phyloP scores from a whole-genome alignment of 2,113 vertebrate genomes.

The Triplophysa siluroides region DNA sequence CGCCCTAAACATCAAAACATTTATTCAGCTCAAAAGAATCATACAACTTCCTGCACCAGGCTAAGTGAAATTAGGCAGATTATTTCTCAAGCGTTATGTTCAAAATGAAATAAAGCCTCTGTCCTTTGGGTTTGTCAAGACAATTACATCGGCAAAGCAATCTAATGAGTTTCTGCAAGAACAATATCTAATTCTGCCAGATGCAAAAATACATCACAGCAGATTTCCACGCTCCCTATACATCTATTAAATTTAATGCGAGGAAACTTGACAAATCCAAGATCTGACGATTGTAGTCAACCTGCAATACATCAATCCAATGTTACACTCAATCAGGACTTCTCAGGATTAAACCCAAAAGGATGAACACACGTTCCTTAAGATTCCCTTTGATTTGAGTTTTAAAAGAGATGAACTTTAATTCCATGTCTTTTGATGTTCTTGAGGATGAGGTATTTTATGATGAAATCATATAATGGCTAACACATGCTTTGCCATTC shows the following conservation, averaged over 20 bases:
- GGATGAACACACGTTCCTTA: constrained; percentile 19
- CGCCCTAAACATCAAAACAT: neutral
- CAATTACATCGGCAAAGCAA: constrained; percentile 20
- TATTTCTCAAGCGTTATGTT: constrained; percentile 26
- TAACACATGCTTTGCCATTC: constrained; percentile 65
- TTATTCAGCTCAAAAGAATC: neutral
- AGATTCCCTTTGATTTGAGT: constrained; percentile 55
- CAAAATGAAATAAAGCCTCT: constrained; percentile 41
- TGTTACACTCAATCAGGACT: neutral
- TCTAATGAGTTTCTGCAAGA: constrained; percentile 45
- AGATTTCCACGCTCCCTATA: constrained; percentile 4
- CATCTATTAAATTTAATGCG: constrained; percentile 19
- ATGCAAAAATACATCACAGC: constrained; percentile 2
- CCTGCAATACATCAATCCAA: constrained; percentile 1
- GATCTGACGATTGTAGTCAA: neutral
- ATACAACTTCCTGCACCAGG: constrained; percentile 14
- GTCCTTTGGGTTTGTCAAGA: constrained; percentile 35
- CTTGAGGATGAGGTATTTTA: constrained; percentile 50
- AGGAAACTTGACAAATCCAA: constrained; percentile 4
- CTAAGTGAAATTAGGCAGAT: constrained; percentile 37
- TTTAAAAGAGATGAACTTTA: constrained; percentile 62
- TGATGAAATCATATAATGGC: constrained; percentile 59
- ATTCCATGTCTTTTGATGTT: constrained; percentile 62
- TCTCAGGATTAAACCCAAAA: constrained; percentile 27
- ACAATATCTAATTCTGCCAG: constrained; percentile 40